Evolutionary conservation across 92 coral and sea anemone species (phyloP).

Genomic region (Nematostella vectensis): DNA sequence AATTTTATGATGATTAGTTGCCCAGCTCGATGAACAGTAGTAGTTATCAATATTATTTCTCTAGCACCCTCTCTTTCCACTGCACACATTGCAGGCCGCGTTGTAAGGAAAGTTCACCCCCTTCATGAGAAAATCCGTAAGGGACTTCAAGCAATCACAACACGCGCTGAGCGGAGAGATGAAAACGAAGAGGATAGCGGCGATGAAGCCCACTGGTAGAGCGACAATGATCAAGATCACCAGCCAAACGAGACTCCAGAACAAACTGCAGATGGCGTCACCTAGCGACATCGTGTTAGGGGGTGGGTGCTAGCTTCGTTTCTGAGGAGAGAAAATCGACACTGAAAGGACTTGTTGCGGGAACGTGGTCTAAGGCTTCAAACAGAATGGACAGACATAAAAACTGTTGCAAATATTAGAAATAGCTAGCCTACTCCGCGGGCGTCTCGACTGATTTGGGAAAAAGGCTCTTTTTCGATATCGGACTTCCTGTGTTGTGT

Average conservation of each 20-base stretch:
- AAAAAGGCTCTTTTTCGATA: no score
- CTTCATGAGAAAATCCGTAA: constrained; percentile 86
- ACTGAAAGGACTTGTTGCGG: no score
- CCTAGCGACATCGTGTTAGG: constrained; percentile 24
- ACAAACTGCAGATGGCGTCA: constrained; percentile 76
- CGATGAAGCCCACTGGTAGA: constrained; percentile 73
- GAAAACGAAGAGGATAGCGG: constrained; percentile 58
- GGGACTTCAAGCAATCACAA: constrained; percentile 64
- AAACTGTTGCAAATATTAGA: no score
- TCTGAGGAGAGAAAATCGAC: no score
- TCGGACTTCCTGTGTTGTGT: no score
- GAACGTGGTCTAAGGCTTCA: no score
- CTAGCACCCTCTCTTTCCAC: constrained; percentile 75
- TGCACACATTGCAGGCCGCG: constrained; percentile 61
- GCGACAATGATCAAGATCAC: constrained; percentile 65
- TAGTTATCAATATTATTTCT: no score
- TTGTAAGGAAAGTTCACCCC: constrained; percentile 75
- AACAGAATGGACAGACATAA: no score
- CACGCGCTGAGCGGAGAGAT: constrained; percentile 88
- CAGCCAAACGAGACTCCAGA: constrained; percentile 93
- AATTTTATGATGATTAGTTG: no score
- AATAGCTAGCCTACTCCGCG: no score
- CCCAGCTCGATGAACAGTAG: no score
- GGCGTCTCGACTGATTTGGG: no score
- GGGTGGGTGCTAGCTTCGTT: neutral